phyloP scores from a whole-genome alignment of 2,113 vertebrate species.

The Salvelinus namaycush region DNA sequence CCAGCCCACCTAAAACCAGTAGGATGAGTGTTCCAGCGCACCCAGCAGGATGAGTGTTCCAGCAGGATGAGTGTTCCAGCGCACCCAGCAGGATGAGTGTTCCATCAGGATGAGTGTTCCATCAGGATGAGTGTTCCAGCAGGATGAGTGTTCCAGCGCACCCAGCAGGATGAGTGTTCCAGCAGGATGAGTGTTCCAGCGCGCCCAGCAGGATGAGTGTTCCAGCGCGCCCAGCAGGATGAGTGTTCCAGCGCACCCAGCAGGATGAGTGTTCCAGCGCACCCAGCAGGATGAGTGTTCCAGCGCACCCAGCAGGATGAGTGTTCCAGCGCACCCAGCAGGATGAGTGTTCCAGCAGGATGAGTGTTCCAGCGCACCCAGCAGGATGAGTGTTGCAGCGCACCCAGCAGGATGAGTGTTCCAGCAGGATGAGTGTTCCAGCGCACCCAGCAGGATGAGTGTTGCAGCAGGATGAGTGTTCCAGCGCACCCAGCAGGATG shows the following conservation, averaged over 20 bases:
- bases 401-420: conserved; percentile 11
- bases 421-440: background rate
- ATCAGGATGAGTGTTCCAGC: background rate
- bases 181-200: no score
- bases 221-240: background rate
- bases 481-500: conserved; percentile 13
- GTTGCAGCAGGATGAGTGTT: background rate
- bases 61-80: background rate
- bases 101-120: background rate
- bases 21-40: background rate
- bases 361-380: background rate
- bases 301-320: background rate
- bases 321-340: conserved; percentile 11
- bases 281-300: background rate
- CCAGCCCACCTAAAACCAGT: conserved; percentile 41
- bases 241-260: background rate
- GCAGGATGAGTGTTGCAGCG: no score
- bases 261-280: background rate
- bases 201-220: background rate
- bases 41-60: background rate
- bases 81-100: conserved; percentile 10
- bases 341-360: no score
- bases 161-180: conserved; percentile 13
- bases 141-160: background rate
- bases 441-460: background rate